Base-by-base conservation (phyloP, 2,113 vertebrate genomes). In the Triplophysa tibetana region DNA sequence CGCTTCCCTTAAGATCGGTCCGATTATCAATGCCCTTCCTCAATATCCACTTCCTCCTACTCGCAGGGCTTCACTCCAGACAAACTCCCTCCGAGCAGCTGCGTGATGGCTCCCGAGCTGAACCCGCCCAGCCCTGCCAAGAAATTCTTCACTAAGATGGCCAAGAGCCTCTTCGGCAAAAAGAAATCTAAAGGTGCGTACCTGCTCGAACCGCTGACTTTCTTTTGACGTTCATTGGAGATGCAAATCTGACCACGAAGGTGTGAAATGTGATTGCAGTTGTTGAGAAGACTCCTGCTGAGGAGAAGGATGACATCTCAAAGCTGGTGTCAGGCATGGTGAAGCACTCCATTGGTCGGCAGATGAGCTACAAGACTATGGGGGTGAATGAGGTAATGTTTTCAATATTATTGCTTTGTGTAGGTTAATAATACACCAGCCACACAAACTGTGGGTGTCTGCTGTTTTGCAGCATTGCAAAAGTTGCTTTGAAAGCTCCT, bases 121-220 rank as follows among this genome's bases (percentile, higher is more conserved):
- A 96, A 91, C 85, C 95, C 95, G 0, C 95, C 96, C 12, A 96
- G 95, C 66, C 95, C 97, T 72, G 96, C 96, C 64, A 97, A 93
- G 91, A 98, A 94, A 86, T 93, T 99, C 80, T 95, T 99, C 79
- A 93, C 94, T 81, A 99, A 98, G 92, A 95, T 99, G 88, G 97
- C 96, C 63, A 98, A 98, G 91, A 98, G 95, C 7, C 91, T 99
- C 68, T 98, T 99, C 84, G 88, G 96, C 82, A 96, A 96, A 88
- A 97, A 95, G 80, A 98, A 96, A 85, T 87, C 91, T 4, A 98
- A 96, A 90, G 92, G 96, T 98, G 86, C 91, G 81, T 16, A 24
- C 16, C 21, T 70, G 19, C 26, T 56, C 3, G 10, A 45, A 12
- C 10, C 11, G 2, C 2, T 7, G 5, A 9, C 33, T 56, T 11